These are phyloP conservation scores for Acyrthosiphon pisum DNA, from an alignment of 1,140 invertebrate species.

Conservation along the genomic window DNA sequence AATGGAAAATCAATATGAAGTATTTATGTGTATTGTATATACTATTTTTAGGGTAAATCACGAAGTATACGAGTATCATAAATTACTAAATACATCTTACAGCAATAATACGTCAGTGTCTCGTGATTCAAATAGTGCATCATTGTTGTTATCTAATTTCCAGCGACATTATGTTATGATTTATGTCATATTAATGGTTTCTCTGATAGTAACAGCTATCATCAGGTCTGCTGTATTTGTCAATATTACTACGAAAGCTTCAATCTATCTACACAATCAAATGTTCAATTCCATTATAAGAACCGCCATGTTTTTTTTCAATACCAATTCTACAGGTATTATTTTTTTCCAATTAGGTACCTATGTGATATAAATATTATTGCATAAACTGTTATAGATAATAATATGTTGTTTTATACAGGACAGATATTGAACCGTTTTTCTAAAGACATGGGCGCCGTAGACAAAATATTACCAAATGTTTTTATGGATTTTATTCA, in stretches of 20 bases:
- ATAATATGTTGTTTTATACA: slow-evolving; percentile 59
- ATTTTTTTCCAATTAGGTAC: no score
- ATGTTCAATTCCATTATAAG: neutral
- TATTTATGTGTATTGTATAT: neutral
- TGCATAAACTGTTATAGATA: neutral
- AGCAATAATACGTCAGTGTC: no score
- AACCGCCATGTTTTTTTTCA: neutral
- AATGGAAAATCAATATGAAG: no score
- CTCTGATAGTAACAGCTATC: neutral
- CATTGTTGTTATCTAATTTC: no score
- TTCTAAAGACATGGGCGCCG: slow-evolving; percentile 79
- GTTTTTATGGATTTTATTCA: slow-evolving; percentile 79
- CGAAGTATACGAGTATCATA: neutral
- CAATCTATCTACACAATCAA: slow-evolving; percentile 1
- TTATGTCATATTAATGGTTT: neutral
- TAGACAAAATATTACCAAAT: slow-evolving; percentile 86
- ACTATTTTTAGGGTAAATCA: neutral
- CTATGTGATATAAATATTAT: neutral
- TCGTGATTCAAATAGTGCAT: no score
- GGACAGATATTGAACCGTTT: slow-evolving; percentile 79
- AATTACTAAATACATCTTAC: neutral
- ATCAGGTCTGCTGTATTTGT: neutral
- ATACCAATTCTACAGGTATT: neutral
- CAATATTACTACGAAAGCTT: neutral
- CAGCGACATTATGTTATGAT: slow-evolving; percentile 20